Evolutionary conservation across 2,888 invertebrate genomes (phyloP).

Genomic region (Apotomis betuletana): DNA sequence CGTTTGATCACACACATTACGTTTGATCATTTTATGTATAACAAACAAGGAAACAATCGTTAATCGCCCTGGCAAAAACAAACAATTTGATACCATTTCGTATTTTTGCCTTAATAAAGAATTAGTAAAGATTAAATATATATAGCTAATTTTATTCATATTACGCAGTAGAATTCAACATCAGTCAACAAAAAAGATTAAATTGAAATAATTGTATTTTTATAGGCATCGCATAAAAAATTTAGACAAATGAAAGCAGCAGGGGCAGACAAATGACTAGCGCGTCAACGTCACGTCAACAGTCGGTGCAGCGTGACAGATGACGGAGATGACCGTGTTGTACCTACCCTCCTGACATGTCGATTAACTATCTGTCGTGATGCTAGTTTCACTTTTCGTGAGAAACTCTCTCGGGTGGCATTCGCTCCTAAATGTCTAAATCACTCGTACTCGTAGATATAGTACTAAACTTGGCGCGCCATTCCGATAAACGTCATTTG

Average conservation of each 20-base stretch:
- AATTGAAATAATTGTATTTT: not conserved
- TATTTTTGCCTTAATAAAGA: no score
- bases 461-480: slow-evolving; percentile 18
- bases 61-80: not conserved
- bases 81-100: no score
- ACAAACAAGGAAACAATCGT: not conserved
- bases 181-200: no score
- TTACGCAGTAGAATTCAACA: no score
- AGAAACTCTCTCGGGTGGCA: slow-evolving; percentile 42
- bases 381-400: slow-evolving; percentile 43
- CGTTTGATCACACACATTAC: no score
- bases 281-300: slow-evolving; percentile 31
- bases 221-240: slow-evolving; percentile 4
- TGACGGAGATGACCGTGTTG: slow-evolving; percentile 45
- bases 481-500: slow-evolving; percentile 37
- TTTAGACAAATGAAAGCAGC: slow-evolving; percentile 17
- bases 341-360: slow-evolving; percentile 33
- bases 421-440: not conserved
- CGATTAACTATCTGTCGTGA: slow-evolving; percentile 42
- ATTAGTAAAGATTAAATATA: not conserved
- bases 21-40: no score
- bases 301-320: slow-evolving; percentile 42
- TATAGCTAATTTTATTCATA: no score
- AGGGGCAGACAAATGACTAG: slow-evolving; percentile 13
- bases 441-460: not conserved